Evolutionary conservation across 53 echinoderm and acorn worm genomes (phyloP), one percentile per base, ranked within the genome.

Genomic region (Mesocentrotus franciscanus): DNA sequence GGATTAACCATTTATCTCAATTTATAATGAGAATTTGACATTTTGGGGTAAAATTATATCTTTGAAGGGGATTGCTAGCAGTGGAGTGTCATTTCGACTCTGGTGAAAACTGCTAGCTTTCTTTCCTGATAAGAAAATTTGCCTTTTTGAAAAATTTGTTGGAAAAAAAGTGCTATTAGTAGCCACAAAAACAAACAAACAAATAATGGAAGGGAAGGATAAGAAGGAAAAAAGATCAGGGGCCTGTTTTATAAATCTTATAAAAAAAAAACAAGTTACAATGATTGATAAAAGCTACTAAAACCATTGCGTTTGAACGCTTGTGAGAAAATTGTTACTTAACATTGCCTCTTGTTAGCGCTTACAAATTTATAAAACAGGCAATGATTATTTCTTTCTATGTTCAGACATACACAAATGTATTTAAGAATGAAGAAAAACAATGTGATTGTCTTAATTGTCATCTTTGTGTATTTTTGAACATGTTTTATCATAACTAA

Each of bases 171-270:
- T 26, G 87, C 87, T 87, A 16, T 29, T 10, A 26, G n/a, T 87
- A 58, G 87, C 58, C 13, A 56, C 49, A 85, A 85, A 87, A 87
- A 75, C 75, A 87, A 87, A 87, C 26, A 87, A 87, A 87, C 12
- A 24, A 56, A 35, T 0, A 75, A 5, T 64, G 49, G 49, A 49
- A 74, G 10, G 9, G 32, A 36, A 22, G 20, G 18, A 81, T 36
- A 0, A 81, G 22, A 81, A 42, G 15, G 7, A 81, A 42, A 9
- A 18, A 81, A 79, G 29, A 42, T 36, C 8, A 6, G 36, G 42
- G 22, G 4, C 11, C 2, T 81, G 81, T 81, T 76, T 76, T 33
- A 33, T 33, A 76, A 32, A 76, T 12, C 76, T 68, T 68, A 24
- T 68, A 5, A 0, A 68, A 22, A 1, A 68, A 68, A 24, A 68